Evolutionary conservation across 2,797 vertebrate species (phyloP), one percentile per base, ranked within the genome.

Genomic region (Myotis vivesi): DNA sequence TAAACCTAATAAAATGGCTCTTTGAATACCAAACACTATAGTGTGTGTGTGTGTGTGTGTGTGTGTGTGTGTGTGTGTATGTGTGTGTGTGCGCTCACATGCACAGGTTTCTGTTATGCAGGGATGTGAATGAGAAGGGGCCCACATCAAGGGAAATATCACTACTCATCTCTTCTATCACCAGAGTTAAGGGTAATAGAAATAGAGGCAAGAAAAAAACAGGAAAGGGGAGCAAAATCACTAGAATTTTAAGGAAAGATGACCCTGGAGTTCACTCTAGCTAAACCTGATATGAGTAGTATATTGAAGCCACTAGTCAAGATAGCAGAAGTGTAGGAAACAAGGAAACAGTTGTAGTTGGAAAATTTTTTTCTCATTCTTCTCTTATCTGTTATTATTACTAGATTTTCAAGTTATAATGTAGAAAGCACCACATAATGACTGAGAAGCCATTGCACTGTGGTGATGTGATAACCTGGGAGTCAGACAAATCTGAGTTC

Each of bases 21-120:
- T 59, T 81, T 64, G 44, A 20, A 0, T 90, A 46, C 3, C 20
- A 59, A 62, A 46, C 10, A n/a, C 33, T n/a, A 0, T 8, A 22
- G 6, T 15, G 9, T 28, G 57, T 59, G 25, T 59, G 57, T 28
- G 25, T 28, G 57, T 59, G 23, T 59, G 5, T 11, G 10, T 66
- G 6, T 53, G 3, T 8, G 2, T 0, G 1, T 28, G 57, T 28
- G 25, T 28, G 57, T 12, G 25, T 13, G 57, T 25, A 10, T 25
- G 2, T 11, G 10, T 66, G 6, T 53, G 3, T 8, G 2, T 1
- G 2, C 1, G 8, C 6, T 4, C 25, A 55, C 23, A 7, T 16
- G 51, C 23, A 69, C 23, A 13, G 16, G 16, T 33, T 59, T 69
- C 41, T 76, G 5, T 62, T 72, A 77, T 57, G 17, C 76, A 59